These are phyloP conservation scores for Acanthurus lineatus DNA, from an alignment of 2,797 vertebrate genomes.

Conservation along the genomic window DNA sequence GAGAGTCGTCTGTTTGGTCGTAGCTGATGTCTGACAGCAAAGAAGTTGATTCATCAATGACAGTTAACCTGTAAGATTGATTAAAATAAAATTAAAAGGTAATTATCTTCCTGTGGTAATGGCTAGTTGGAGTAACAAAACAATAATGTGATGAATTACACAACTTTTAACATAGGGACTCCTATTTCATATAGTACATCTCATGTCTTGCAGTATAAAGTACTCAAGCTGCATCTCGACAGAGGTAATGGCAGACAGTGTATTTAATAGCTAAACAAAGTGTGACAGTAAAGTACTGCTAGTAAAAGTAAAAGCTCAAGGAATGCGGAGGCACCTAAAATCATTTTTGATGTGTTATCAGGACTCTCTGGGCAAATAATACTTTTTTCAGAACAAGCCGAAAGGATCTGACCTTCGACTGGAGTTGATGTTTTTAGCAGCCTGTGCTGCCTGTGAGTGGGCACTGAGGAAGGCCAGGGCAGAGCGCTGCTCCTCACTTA, in stretches of 20 bases:
- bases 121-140: not conserved
- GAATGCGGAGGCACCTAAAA: not conserved
- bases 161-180: not conserved
- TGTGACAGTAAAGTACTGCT: not conserved
- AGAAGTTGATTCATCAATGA: constrained; percentile 93
- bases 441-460: constrained; percentile 85
- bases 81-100: not conserved
- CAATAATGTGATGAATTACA: not conserved
- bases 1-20: constrained; percentile 94
- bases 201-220: not conserved
- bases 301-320: not conserved
- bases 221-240: not conserved
- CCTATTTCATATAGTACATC: not conserved
- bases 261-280: not conserved
- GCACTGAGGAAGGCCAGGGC: constrained; percentile 93
- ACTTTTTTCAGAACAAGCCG: not conserved
- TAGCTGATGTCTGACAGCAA: constrained; percentile 96
- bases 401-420: constrained; percentile 87
- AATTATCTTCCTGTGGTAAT: not conserved
- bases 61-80: constrained; percentile 84
- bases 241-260: not conserved
- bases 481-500: constrained; percentile 94
- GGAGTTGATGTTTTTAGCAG: constrained; percentile 78
- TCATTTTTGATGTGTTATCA: not conserved
- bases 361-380: not conserved